Conservation (phyloP, 2,888 invertebrate genomes). For the Thymelicus acteon region DNA sequence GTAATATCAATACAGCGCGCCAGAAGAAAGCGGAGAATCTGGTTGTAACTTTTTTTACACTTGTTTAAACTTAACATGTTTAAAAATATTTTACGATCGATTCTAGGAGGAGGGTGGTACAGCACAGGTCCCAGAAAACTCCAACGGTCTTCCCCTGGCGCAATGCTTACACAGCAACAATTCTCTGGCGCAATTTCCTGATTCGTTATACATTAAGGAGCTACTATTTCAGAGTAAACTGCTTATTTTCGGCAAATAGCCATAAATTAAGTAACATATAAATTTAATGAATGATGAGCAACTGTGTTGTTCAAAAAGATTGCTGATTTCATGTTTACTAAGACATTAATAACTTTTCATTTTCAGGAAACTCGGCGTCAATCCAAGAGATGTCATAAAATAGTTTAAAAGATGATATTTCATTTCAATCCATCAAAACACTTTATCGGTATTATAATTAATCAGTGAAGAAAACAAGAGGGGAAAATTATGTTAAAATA, state of each 20-base stretch:
- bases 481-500: no score
- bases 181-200: no score
- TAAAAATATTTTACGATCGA: no score
- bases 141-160: no score
- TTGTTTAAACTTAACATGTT: no score
- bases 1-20: no score
- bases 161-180: no score
- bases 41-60: no score
- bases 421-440: not conserved
- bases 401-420: not conserved
- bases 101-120: no score
- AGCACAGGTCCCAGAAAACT: no score
- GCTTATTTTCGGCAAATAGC: not conserved
- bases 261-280: not conserved
- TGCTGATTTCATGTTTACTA: not conserved
- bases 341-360: constrained; percentile 3
- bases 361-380: not conserved
- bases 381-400: not conserved
- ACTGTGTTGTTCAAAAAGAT: not conserved
- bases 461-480: not conserved
- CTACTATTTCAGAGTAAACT: not conserved
- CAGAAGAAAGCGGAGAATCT: no score
- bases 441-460: not conserved
- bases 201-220: no score
- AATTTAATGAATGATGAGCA: not conserved